Conservation (phyloP, 2,888 invertebrate genomes). For the Hypercompe scribonia region DNA sequence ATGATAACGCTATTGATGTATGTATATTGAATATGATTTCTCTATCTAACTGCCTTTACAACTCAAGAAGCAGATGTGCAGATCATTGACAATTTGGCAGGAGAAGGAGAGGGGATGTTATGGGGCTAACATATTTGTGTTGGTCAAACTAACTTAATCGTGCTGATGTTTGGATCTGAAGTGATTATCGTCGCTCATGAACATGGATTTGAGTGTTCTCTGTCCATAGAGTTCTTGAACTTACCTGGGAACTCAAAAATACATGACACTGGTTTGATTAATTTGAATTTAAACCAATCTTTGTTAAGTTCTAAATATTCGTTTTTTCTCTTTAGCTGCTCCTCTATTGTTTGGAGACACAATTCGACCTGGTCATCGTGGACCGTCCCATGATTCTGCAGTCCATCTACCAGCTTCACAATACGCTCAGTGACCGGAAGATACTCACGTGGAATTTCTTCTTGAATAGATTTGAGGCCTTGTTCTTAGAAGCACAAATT, state of each 20-base stretch:
- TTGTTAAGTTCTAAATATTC: background rate
- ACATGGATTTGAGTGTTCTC: too few relatives aligned
- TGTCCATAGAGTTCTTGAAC: too few relatives aligned
- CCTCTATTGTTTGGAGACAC: constrained; percentile 97
- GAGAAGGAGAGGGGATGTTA: too few relatives aligned
- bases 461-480: constrained; percentile 95
- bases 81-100: background rate
- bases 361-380: constrained; percentile 98
- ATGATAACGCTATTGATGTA: constrained; percentile 94
- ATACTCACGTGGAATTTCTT: constrained; percentile 99
- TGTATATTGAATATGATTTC: too few relatives aligned
- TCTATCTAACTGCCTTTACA: too few relatives aligned
- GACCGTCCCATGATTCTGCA: constrained; percentile 99
- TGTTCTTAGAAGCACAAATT: constrained; percentile 98
- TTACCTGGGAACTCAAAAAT: too few relatives aligned
- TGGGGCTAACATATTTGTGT: too few relatives aligned
- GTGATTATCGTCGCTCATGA: too few relatives aligned
- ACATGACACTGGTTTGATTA: too few relatives aligned
- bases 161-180: too few relatives aligned
- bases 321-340: constrained; percentile 88
- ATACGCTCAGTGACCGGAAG: constrained; percentile 95
- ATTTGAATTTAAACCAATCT: background rate
- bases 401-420: constrained; percentile 97
- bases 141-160: too few relatives aligned
- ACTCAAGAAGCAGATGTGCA: too few relatives aligned